Evolutionary conservation across 2,797 vertebrate genomes (phyloP).

Genomic region (Orientallactaga sibirica): DNA sequence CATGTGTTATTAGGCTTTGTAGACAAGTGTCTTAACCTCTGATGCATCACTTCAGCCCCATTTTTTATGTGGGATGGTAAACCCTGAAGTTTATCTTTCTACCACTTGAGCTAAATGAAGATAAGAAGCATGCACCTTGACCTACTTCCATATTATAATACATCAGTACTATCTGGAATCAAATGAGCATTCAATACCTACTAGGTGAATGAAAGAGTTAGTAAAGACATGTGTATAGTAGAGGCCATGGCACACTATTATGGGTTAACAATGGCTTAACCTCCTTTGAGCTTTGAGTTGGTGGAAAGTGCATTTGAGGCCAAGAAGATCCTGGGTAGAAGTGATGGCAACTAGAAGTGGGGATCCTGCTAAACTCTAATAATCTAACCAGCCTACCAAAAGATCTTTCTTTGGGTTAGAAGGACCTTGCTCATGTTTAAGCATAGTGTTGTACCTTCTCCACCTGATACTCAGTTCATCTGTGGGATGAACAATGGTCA

Average conservation of each 20-base stretch:
- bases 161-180: not conserved
- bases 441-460: not conserved
- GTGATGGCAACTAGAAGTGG: not conserved
- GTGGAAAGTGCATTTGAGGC: not conserved
- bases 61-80: not conserved
- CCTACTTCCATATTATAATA: too few species aligned
- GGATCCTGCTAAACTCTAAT: not conserved
- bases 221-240: not conserved
- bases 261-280: not conserved
- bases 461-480: not conserved
- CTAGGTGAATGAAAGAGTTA: not conserved
- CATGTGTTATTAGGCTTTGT: too few species aligned
- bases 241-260: not conserved
- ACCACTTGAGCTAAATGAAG: not conserved
- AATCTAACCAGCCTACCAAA: not conserved
- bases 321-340: not conserved
- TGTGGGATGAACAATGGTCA: not conserved
- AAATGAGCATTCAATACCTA: not conserved
- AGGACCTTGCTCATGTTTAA: not conserved
- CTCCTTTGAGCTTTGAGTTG: not conserved
- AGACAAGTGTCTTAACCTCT: too few species aligned
- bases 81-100: not conserved
- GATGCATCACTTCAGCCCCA: too few species aligned
- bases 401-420: not conserved
- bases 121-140: not conserved